Base-by-base conservation (phyloP, 2,888 invertebrate species). In the Chloroclystis v-ata region DNA sequence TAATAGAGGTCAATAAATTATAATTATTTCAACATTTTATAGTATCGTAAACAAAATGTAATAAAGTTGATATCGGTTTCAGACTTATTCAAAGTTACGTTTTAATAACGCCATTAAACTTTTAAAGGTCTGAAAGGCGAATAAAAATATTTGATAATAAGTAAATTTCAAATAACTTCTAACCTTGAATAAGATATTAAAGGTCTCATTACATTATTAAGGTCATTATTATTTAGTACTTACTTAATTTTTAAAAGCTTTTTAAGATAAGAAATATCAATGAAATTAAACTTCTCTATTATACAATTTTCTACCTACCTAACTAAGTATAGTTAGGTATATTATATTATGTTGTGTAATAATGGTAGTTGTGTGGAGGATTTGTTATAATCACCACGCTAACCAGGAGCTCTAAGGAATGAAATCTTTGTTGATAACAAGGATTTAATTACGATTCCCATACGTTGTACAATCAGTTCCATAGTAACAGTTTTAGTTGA, bases 81-180 rank as follows among this genome's bases (percentile, higher is more conserved):
- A 35, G 16, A 35, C 35, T 35, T 35, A 35, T 35, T 24, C 35
- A 11, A 35, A 35, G 35, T 24, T 35, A 35, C 35, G 10, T 35
- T 33, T 35, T 35, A 35, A 20, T 35, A 11, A 11, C 35, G 16
- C 20, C 20, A 20, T 20, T 35, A 35, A 35, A 20, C 1, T 24
- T 33, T 20, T 20, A 10, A n/a, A 35, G 35, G 35, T 35, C 20
- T 35, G n/a, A 7, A 11, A 20, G 35, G 35, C 20, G 16, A 33
- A 16, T 35, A 20, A 35, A 35, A 35, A 24, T 7, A 35, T 35
- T 20, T 33, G 32, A 33, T 35, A 35, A 35, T 10, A 20, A 5
- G 20, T 20, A 20, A 20, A 20, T 20, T 20, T 20, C 5, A 20
- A 20, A 20, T 20, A 20, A 20, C 20, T 4, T 20, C 5, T 20